Percentiles rank a stretch among this genome's conserved stretches.
Conservation (phyloP, 2,888 invertebrate genomes). For the Liodrosophila aerea region DNA sequence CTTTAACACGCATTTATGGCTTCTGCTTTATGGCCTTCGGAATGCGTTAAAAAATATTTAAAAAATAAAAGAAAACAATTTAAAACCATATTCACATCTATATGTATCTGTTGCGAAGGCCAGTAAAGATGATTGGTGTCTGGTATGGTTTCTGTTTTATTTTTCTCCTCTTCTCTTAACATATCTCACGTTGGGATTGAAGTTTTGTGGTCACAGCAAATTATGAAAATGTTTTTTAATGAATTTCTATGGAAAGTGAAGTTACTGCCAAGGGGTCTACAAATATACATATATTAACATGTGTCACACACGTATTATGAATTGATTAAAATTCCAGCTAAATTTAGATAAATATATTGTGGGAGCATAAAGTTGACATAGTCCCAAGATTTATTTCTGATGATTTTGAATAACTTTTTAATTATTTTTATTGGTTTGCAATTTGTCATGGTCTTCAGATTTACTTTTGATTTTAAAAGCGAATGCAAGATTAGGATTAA, state of each 20-base stretch:
- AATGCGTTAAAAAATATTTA: conserved; percentile 54
- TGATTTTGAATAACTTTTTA: no score
- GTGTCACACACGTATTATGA: conserved; percentile 7
- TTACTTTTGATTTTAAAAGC: no score
- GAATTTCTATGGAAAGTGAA: conserved; percentile 41
- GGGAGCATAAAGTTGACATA: no score
- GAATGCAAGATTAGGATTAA: no score
- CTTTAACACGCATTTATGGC: conserved; percentile 71
- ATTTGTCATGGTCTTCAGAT: no score
- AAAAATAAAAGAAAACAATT: conserved; percentile 11
- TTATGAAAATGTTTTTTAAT: conserved; percentile 40
- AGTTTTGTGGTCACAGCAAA: conserved; percentile 30
- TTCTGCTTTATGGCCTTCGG: conserved; percentile 67
- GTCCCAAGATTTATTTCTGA: no score
- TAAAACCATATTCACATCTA: background rate
- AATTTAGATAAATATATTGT: background rate
- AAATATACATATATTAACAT: conserved; percentile 17
- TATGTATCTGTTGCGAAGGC: conserved; percentile 21
- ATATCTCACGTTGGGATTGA: conserved; percentile 10
- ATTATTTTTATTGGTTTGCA: no score
- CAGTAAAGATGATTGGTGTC: conserved; percentile 71
- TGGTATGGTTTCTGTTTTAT: conserved; percentile 38
- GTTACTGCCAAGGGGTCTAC: background rate
- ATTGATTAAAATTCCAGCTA: background rate
- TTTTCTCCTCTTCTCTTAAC: conserved; percentile 7